Evolutionary conservation across 2,797 vertebrate species (phyloP).

Genomic region (Trachops cirrhosus): DNA sequence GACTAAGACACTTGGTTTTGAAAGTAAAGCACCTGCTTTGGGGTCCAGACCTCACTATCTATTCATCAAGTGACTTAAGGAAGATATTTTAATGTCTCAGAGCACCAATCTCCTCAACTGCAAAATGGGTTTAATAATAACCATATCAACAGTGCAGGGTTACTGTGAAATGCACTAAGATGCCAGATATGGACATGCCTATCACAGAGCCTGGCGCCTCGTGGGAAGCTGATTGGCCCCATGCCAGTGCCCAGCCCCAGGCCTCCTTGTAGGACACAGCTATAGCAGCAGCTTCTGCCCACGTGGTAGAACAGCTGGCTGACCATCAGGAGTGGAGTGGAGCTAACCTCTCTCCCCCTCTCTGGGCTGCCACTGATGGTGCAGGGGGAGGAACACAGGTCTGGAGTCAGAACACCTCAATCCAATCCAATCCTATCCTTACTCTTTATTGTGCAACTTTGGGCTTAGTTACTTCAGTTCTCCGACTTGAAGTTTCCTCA

Average conservation of each 20-base stretch:
- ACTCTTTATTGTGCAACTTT: neutral
- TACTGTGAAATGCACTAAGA: neutral
- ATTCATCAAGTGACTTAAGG: neutral
- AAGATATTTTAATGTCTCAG: neutral
- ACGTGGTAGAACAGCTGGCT: neutral
- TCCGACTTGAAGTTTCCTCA: neutral
- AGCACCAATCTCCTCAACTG: neutral
- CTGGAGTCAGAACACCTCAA: neutral
- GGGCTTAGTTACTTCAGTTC: neutral
- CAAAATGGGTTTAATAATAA: neutral
- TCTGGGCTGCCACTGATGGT: neutral
- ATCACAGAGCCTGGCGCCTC: neutral
- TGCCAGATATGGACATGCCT: neutral
- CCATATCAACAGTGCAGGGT: neutral
- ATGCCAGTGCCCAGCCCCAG: neutral
- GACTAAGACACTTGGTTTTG: neutral
- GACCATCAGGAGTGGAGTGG: rapidly evolving
- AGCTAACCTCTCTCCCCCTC: neutral
- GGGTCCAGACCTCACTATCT: neutral
- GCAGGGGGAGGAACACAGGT: neutral
- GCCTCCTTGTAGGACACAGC: neutral
- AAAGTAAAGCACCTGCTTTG: neutral
- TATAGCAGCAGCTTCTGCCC: neutral
- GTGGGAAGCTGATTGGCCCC: neutral
- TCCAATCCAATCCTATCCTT: neutral